Percentiles rank a stretch among this genome's conserved stretches.
phyloP scores from a whole-genome alignment of 2,888 invertebrate species.

The Acanthococcus lagerstroemiae region DNA sequence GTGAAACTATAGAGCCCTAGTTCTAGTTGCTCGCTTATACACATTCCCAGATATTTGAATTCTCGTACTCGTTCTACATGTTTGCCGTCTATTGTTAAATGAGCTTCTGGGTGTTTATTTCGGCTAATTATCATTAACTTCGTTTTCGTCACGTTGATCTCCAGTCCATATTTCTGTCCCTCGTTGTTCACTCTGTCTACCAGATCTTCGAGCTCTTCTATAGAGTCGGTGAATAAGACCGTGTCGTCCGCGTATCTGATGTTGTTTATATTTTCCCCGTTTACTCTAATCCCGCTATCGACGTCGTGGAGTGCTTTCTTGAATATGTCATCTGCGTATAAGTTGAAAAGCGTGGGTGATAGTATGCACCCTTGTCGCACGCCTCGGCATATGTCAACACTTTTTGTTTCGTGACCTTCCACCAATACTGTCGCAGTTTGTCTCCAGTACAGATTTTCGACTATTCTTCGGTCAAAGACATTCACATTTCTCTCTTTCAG shows the following conservation, averaged over 20 bases:
- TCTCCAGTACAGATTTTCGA: slow-evolving; percentile 28
- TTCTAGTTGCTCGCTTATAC: slow-evolving; percentile 12
- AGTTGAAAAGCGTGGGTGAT: slow-evolving; percentile 1
- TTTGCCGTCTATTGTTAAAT: background rate
- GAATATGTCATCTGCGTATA: slow-evolving; percentile 2
- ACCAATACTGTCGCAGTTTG: slow-evolving; percentile 10
- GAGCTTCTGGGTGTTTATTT: background rate
- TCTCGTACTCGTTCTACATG: slow-evolving; percentile 1
- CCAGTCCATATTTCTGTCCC: slow-evolving; percentile 1
- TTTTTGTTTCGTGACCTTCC: slow-evolving; percentile 6
- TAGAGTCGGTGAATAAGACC: background rate
- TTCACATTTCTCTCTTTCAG: slow-evolving; percentile 20
- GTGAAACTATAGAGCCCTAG: too few species aligned
- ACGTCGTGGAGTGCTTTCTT: background rate
- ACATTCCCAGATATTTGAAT: slow-evolving; percentile 11
- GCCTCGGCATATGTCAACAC: slow-evolving; percentile 15
- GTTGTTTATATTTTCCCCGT: too few species aligned
- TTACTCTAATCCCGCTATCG: slow-evolving; percentile 1
- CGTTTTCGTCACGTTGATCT: slow-evolving; percentile 2
- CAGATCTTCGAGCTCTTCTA: slow-evolving; percentile 8
- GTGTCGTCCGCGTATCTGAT: too few species aligned
- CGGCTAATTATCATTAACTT: background rate
- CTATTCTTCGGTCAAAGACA: slow-evolving; percentile 16
- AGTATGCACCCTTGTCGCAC: slow-evolving; percentile 19
- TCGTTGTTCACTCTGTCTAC: background rate